phyloP scores from a whole-genome alignment of 1,140 invertebrate genomes.

The Drosophila ohnishii region DNA sequence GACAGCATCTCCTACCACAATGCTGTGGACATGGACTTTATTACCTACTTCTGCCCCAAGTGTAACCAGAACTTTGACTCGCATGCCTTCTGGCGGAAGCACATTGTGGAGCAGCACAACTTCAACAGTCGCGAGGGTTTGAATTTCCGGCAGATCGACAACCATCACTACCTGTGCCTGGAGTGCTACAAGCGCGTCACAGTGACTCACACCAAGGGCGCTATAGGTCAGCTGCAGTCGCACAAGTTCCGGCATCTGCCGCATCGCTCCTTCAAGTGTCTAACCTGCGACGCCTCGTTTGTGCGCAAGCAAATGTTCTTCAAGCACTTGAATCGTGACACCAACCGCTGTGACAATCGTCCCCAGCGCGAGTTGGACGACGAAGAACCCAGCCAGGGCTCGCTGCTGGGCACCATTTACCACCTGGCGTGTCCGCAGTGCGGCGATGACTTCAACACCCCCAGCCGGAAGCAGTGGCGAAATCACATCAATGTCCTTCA shows the following conservation, averaged over 20 bases:
- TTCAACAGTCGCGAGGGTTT: slow-evolving; percentile 71
- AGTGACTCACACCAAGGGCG: slow-evolving; percentile 78
- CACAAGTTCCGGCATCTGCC: slow-evolving; percentile 79
- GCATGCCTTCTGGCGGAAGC: slow-evolving; percentile 78
- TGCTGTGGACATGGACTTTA: slow-evolving; percentile 76
- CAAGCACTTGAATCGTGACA: slow-evolving; percentile 73
- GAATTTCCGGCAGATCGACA: slow-evolving; percentile 77
- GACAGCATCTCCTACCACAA: slow-evolving; percentile 78
- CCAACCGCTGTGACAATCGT: slow-evolving; percentile 70
- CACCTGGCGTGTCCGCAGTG: slow-evolving; percentile 70
- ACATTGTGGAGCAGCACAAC: slow-evolving; percentile 76
- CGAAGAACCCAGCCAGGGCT: slow-evolving; percentile 7
- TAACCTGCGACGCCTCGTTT: slow-evolving; percentile 69
- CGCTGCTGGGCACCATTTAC: slow-evolving; percentile 26
- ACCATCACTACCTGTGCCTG: slow-evolving; percentile 75
- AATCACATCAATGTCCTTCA: slow-evolving; percentile 71
- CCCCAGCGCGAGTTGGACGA: slow-evolving; percentile 28
- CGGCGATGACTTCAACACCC: slow-evolving; percentile 60
- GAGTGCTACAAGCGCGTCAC: slow-evolving; percentile 80
- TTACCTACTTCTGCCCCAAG: slow-evolving; percentile 73
- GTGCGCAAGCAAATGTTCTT: slow-evolving; percentile 82
- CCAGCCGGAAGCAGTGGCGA: slow-evolving; percentile 52
- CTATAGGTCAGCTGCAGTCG: slow-evolving; percentile 77
- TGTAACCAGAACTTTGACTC: slow-evolving; percentile 78
- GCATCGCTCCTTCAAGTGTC: slow-evolving; percentile 76